These are phyloP conservation scores for Poecilia picta DNA, from an alignment of 2,797 vertebrate species.

Conservation along the genomic window DNA sequence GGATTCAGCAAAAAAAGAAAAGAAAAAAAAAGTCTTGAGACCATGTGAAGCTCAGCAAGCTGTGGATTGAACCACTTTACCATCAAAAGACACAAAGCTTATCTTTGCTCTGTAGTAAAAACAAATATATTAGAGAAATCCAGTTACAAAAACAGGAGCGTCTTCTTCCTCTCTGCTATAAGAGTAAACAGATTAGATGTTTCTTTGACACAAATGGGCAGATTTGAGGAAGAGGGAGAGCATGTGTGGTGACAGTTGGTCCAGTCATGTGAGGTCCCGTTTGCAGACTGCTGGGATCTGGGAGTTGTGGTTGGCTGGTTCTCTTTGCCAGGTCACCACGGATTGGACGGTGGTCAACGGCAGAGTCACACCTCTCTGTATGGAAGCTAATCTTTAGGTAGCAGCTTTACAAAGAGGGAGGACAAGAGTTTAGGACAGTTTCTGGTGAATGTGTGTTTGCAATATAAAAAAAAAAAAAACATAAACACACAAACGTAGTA, in stretches of 20 bases:
- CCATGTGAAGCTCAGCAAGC: conserved; percentile 28
- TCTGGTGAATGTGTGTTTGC: conserved; percentile 14
- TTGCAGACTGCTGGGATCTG: conserved; percentile 63
- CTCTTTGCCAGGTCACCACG: conserved; percentile 60
- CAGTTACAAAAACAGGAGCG: neutral
- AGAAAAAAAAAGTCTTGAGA: conserved; percentile 2
- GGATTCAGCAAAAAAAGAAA: conserved; percentile 14
- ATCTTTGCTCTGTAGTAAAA: conserved; percentile 14
- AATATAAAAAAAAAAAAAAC: conserved; percentile 10
- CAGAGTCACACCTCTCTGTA: conserved; percentile 70
- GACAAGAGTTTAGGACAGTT: conserved; percentile 31
- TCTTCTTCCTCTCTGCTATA: conserved; percentile 8
- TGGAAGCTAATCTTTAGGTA: conserved; percentile 74
- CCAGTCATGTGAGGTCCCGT: conserved; percentile 68
- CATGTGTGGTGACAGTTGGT: conserved; percentile 81
- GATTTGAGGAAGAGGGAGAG: conserved; percentile 64
- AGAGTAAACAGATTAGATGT: conserved; percentile 54
- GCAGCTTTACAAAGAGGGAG: conserved; percentile 57
- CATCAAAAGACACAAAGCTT: conserved; percentile 16
- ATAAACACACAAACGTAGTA: conserved; percentile 42
- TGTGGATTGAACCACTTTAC: conserved; percentile 41
- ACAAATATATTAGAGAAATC: conserved; percentile 5
- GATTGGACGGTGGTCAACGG: conserved; percentile 69
- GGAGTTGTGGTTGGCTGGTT: conserved; percentile 68
- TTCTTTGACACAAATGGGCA: conserved; percentile 54